phyloP scores from a whole-genome alignment of 2,797 vertebrate species.

The Kryptolebias ocellatus region DNA sequence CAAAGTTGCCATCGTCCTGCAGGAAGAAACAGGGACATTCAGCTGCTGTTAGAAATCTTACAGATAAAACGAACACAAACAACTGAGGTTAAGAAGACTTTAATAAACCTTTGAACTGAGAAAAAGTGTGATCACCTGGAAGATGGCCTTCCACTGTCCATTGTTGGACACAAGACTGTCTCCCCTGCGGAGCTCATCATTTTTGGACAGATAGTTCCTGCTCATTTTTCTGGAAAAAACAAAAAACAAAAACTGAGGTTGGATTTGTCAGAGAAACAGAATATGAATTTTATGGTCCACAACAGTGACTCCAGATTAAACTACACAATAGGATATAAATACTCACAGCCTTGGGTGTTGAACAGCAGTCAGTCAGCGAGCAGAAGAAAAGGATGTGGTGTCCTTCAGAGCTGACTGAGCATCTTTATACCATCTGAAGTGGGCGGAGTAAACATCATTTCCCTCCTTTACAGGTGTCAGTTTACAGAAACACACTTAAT shows the following conservation, averaged over 20 bases:
- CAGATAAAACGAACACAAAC: not conserved
- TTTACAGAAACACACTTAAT: too few relatives aligned
- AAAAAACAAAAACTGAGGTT: not conserved
- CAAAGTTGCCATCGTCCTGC: conserved; percentile 60
- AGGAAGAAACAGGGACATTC: not conserved
- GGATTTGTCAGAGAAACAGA: not conserved
- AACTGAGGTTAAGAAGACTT: too few relatives aligned
- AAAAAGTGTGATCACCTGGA: conserved; percentile 38
- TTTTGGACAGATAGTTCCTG: conserved; percentile 47
- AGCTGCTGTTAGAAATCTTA: not conserved
- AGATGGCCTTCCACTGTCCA: conserved; percentile 34
- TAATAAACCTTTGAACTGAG: not conserved
- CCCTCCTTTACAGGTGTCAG: too few relatives aligned
- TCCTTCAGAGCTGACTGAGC: not conserved
- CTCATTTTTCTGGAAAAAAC: conserved; percentile 55
- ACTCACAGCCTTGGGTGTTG: conserved; percentile 1
- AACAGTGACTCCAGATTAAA: too few relatives aligned
- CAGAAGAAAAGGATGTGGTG: not conserved
- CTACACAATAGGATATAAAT: not conserved
- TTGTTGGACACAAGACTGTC: conserved; percentile 54
- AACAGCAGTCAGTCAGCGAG: not conserved
- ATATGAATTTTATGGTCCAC: too few relatives aligned
- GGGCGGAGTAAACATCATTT: too few relatives aligned
- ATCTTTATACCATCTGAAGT: not conserved
- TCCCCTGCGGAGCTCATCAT: conserved; percentile 44